Conservation (phyloP, 2,888 invertebrate species). For the Drosophila recens region DNA sequence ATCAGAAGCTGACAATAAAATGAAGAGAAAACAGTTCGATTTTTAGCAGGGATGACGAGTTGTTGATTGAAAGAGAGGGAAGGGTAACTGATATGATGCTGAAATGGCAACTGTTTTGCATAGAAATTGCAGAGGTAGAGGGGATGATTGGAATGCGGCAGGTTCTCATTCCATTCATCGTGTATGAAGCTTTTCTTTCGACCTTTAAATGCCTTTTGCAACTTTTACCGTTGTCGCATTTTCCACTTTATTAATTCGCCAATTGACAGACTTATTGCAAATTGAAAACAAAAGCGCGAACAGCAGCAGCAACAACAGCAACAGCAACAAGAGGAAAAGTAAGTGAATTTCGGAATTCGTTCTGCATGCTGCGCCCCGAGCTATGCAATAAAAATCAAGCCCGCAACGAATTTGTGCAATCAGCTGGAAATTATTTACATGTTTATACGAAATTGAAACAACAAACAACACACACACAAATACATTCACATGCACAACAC, state of each 20-base stretch:
- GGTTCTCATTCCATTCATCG: constrained; percentile 1
- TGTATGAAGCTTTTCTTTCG: constrained; percentile 31
- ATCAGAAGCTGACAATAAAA: constrained; percentile 59
- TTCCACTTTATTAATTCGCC: constrained; percentile 84
- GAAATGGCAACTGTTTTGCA: constrained; percentile 49
- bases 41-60: constrained; percentile 67
- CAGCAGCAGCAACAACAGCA: constrained; percentile 36
- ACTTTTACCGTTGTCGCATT: constrained; percentile 69
- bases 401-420: constrained; percentile 81
- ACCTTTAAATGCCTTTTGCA: constrained; percentile 54
- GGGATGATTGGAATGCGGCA: constrained; percentile 11
- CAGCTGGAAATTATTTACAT: constrained; percentile 82
- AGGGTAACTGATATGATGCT: constrained; percentile 2
- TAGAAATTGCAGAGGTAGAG: constrained; percentile 47
- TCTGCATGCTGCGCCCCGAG: constrained; percentile 66
- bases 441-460: constrained; percentile 80
- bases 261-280: constrained; percentile 82
- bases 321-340: constrained; percentile 16
- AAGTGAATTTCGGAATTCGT: constrained; percentile 66
- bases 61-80: constrained; percentile 21
- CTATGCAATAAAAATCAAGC: constrained; percentile 79
- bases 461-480: constrained; percentile 58
- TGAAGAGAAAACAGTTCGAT: constrained; percentile 52
- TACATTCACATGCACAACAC: constrained; percentile 2
- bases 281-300: constrained; percentile 80